Evolutionary conservation across 2,888 invertebrate species (phyloP).

Genomic region (Trilocha varians): DNA sequence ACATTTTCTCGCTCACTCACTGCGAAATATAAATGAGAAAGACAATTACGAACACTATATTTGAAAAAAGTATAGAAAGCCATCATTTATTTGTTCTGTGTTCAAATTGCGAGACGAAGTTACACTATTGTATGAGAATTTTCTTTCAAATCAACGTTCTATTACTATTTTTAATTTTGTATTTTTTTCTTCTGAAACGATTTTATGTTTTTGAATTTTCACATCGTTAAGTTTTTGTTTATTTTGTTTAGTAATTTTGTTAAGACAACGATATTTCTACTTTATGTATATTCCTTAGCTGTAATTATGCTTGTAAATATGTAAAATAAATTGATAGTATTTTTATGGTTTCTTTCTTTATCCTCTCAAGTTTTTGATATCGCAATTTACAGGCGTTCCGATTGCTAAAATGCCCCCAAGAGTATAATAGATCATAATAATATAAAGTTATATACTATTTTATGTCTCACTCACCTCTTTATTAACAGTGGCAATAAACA

Average conservation of each 20-base stretch:
- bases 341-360: conserved; percentile 8
- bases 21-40: conserved; percentile 18
- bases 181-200: background rate
- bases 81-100: background rate
- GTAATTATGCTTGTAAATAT: conserved; percentile 65
- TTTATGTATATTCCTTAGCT: conserved; percentile 27
- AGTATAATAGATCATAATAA: no score
- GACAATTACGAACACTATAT: conserved; percentile 12
- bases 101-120: conserved; percentile 26
- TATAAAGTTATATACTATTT: no score
- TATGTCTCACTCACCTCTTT: no score
- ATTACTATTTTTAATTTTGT: no score
- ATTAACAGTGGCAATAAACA: no score
- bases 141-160: no score
- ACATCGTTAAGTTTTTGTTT: conserved; percentile 3
- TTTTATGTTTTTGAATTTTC: conserved; percentile 1
- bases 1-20: conserved; percentile 23
- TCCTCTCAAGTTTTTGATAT: no score
- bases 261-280: conserved; percentile 7
- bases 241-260: conserved; percentile 2
- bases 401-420: no score
- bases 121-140: conserved; percentile 19
- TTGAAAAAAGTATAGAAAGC: background rate
- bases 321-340: conserved; percentile 48
- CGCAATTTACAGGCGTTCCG: no score